phyloP scores from a whole-genome alignment of 2,797 vertebrate genomes.

The Periparus ater region DNA sequence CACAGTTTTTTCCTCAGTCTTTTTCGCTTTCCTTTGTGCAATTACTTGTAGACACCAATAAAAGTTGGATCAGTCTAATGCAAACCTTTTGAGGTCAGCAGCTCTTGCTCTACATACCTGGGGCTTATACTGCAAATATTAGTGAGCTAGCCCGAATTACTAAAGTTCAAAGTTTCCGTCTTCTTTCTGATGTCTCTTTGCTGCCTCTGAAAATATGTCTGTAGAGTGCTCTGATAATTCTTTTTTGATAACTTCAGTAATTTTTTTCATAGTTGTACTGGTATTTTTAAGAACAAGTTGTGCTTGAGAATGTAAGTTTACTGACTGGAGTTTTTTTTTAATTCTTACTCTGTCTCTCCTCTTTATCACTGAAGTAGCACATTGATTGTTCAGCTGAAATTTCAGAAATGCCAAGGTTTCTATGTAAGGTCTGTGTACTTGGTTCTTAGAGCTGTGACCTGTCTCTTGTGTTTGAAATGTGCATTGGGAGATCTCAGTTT shows the following conservation, averaged over 20 bases:
- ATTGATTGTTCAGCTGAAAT: neutral
- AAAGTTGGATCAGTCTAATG: neutral
- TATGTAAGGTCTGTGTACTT: neutral
- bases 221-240: neutral
- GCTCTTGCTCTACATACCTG: constrained; percentile 42
- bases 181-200: constrained; percentile 63
- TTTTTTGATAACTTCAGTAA: constrained; percentile 10
- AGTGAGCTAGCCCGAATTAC: constrained; percentile 29
- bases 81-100: constrained; percentile 56
- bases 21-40: neutral
- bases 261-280: neutral
- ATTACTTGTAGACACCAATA: neutral
- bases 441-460: neutral
- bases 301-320: neutral
- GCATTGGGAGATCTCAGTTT: neutral
- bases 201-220: constrained; percentile 48
- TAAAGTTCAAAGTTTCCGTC: constrained; percentile 33
- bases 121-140: constrained; percentile 16
- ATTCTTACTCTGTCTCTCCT: neutral
- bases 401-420: neutral
- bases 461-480: neutral
- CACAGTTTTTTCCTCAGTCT: neutral
- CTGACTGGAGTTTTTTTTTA: neutral
- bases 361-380: neutral
- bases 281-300: neutral